phyloP scores from a whole-genome alignment of 2,888 invertebrate genomes.

The Spodoptera littoralis region DNA sequence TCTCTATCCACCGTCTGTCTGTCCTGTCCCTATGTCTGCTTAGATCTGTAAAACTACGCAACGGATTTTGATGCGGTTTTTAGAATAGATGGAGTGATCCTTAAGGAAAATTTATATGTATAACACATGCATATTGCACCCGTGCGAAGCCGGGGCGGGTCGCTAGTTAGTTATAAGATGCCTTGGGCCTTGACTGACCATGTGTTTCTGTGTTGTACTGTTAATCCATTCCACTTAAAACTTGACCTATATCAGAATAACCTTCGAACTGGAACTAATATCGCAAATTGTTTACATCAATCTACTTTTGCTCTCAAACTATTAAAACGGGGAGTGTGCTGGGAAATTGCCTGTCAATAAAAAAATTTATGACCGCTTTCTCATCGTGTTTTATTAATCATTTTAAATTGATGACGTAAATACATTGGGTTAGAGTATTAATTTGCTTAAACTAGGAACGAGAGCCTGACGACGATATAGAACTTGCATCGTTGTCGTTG shows the following conservation, averaged over 20 bases:
- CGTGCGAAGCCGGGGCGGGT: no score
- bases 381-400: constrained; percentile 50
- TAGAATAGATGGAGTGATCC: no score
- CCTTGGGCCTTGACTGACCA: no score
- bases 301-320: constrained; percentile 9
- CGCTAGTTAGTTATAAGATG: no score
- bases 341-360: constrained; percentile 55
- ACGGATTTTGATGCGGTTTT: no score
- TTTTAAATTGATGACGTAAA: constrained; percentile 34
- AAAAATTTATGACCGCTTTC: constrained; percentile 43
- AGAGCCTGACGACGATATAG: background rate
- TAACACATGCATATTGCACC: no score
- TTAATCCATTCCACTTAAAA: background rate
- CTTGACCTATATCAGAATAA: background rate
- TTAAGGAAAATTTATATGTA: no score
- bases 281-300: constrained; percentile 24
- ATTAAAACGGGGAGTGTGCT: constrained; percentile 31
- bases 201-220: no score
- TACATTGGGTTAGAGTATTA: constrained; percentile 26
- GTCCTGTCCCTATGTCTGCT: no score
- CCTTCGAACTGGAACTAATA: constrained; percentile 2
- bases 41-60: no score
- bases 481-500: constrained; percentile 8
- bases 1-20: no score
- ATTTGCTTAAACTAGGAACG: constrained; percentile 7